Base-by-base conservation (phyloP, 2,888 invertebrate species). In the Phragmatobia fuliginosa region DNA sequence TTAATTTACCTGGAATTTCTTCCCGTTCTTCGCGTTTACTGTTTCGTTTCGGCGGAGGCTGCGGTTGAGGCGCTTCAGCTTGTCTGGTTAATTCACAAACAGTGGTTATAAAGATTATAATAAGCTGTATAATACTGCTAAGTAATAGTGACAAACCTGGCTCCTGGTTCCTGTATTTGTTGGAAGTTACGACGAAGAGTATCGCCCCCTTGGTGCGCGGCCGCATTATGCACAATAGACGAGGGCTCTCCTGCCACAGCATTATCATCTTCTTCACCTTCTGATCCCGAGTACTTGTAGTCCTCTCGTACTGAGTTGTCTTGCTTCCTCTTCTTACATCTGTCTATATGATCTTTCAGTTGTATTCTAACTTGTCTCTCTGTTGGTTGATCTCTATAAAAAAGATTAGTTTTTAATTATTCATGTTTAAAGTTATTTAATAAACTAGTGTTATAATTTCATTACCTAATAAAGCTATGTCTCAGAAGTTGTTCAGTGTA, bases 311-410 rank as follows among this genome's bases (percentile, higher is more conserved):
- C 97, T 0, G 93, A 95, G 89, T 98, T 98, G 90, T 98, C 98
- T 88, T 97, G 98, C 96, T 98, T 98, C 90, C 99, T 97, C 92
- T 99, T 99, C 95, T 99, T 99, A 95, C 98, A 98, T 74, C 95
- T 96, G 95, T 99, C 99, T 92, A 99, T 99, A 94, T 99, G 99
- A 95, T 99, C 99, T 94, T 99, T 99, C 80, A 99, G 96, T 92
- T 99, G 99, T 94, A 99, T 99, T 89, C 99, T 96, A 82, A 99
- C 99, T 96, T 99, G 99, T 84, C 99, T 96, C 94, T 99, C 99
- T 66, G 99, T 99, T 31, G 99, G 99, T 95, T 99, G 99, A 95
- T 99, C 99, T 94, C 98, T 95, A 86, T 52, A 86, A 81, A 62
- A 59, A 21, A 38, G 18, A 8, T 45, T 8, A 10, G n/a, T 49